Evolutionary conservation across 1,140 invertebrate genomes (phyloP), one percentile per base, ranked within the genome.

Genomic region (Sycophaga agraensis): DNA sequence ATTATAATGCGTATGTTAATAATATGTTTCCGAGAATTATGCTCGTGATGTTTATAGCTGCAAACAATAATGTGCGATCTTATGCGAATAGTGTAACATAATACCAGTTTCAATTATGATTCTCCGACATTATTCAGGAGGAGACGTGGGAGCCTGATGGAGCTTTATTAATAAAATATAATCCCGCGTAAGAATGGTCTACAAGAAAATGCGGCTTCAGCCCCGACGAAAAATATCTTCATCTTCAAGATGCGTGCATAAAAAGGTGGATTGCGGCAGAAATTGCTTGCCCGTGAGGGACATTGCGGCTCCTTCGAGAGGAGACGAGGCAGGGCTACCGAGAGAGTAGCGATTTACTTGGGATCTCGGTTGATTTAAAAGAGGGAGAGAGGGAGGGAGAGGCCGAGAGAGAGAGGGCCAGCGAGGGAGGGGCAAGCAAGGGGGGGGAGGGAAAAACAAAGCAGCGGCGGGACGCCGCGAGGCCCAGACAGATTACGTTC

Each of bases 401-500:
- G n/a, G 14, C 9, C 28, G 55, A 67, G 63, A 31, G 9, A 37
- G 22, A 46, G 9, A 26, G 5, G 14, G 66, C 59, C 60, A 66
- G 67, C n/a, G 65, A n/a, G 31, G 35, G 59, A 67, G 63, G 22
- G 26, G 9, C 12, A 9, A 22, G 66, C 59, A 63, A 66, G 67
- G 16, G 65, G 26, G 12, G n/a, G 12, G n/a, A 22, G 12, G 9
- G 21, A 24, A 31, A 40, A 42, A 54, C 11, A 54, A 31, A 54
- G 39, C 22, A 42, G 11, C 63, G 50, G 55, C 59, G 53, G 21
- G 16, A 26, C 55, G 65, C 67, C 67, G 59, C 59, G 45, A 66
- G 70, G 63, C 55, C 66, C 64, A 73, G 70, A 70, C 72, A 68
- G 71, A 74, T 74, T 74, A 72, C 67, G 64, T 65, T 66, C 66